Conservation (phyloP, 1,140 invertebrate genomes). For the Pemphigus obesinymphae region DNA sequence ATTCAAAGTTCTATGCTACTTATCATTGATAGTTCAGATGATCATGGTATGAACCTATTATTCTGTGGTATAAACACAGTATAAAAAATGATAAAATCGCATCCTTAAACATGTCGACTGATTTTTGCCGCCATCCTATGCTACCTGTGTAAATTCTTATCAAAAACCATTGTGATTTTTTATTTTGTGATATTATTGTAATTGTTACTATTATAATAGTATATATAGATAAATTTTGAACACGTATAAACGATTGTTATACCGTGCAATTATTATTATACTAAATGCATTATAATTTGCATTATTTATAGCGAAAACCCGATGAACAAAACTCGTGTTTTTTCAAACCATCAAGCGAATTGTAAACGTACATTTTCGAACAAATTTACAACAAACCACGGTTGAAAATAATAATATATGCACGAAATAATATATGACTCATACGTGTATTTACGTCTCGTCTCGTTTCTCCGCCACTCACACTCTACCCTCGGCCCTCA, state of each 20-base stretch:
- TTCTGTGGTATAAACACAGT: too few relatives aligned
- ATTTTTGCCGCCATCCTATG: too few relatives aligned
- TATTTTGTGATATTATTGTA: too few relatives aligned
- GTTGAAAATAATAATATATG: background rate
- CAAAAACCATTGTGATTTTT: too few relatives aligned
- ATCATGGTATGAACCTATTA: too few relatives aligned
- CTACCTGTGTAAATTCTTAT: too few relatives aligned
- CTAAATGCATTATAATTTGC: background rate
- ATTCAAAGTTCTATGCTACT: too few relatives aligned
- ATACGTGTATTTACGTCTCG: background rate
- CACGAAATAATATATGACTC: background rate
- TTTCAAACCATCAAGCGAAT: background rate
- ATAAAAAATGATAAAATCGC: too few relatives aligned
- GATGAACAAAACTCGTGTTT: background rate
- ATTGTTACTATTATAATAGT: too few relatives aligned
- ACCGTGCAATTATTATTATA: slow-evolving; percentile 7
- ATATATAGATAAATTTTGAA: too few relatives aligned
- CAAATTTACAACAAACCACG: background rate
- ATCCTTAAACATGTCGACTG: too few relatives aligned
- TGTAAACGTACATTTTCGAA: background rate
- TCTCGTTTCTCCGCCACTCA: background rate
- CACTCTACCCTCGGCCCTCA: background rate
- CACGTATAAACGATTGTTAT: background rate
- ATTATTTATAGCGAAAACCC: background rate
- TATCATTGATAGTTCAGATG: too few relatives aligned